Evolutionary conservation across 2,888 invertebrate species (phyloP), one percentile per base, ranked within the genome.

Genomic region (Hedychridium roseum): DNA sequence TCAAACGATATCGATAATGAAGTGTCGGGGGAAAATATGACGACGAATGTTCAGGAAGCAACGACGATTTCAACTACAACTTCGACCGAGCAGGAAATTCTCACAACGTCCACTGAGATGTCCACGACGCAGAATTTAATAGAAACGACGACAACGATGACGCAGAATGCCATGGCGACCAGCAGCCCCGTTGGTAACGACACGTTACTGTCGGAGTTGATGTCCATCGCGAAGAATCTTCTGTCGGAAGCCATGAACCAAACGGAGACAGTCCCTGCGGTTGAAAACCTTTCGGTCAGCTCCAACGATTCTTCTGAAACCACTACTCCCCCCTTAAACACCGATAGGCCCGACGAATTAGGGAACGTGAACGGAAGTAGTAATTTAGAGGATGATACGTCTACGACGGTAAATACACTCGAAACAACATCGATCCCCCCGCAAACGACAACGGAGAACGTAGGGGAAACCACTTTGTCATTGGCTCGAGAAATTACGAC

Each of bases 161-260:
- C 51, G 17, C 42, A 32, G 37, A 37, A 49, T 42, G 39, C 14
- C 2, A n/a, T 32, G 16, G 32, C n/a, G 21, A 32, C 16, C 23
- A 23, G 23, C 23, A 23, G 23, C 23, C 4, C 5, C 6, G 48
- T 51, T 31, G 38, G 60, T 4, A 39, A 21, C 11, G 68, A 69
- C 9, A 57, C 59, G 17, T 44, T 70, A 35, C 55, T 71, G 16
- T 43, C 57, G 11, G 64, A 67, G 35, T 58, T 71, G 57, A 71
- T 71, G 70, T 55, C 59, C 34, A 59, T 70, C 49, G 70, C 70
- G 20, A 68, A 70, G 45, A 58, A 60, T n/a, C 61, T 65, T 3
- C 57, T 69, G 18, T 63, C 71, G 39, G 66, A 68, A 48, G 57
- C 52, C 2, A 54, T 60, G 28, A 61, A 48, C 42, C 49, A 62